phyloP scores from a whole-genome alignment of 2,113 vertebrate species.

The Melospiza melodia region DNA sequence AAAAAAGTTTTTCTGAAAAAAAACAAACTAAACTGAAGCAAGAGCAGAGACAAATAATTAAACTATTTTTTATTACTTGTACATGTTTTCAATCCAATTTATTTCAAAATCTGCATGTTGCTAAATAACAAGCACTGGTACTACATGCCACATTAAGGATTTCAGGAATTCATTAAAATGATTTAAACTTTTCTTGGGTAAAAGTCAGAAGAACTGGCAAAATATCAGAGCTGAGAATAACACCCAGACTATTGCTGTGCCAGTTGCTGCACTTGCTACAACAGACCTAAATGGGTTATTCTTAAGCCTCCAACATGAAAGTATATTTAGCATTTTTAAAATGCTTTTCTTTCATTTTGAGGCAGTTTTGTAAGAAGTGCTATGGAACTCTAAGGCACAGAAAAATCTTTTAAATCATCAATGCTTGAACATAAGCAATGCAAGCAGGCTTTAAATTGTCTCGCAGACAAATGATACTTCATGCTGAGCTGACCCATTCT shows the following conservation, averaged over 20 bases:
- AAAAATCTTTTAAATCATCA: slow-evolving; percentile 18
- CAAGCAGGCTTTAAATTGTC: slow-evolving; percentile 30
- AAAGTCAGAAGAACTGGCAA: slow-evolving; percentile 24
- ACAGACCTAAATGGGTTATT: slow-evolving; percentile 18
- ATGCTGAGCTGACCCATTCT: slow-evolving; percentile 6
- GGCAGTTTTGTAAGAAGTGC: not conserved
- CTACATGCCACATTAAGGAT: not conserved
- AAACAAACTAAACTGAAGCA: not conserved
- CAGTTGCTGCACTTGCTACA: slow-evolving; percentile 19
- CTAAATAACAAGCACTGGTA: not conserved
- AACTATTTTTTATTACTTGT: not conserved
- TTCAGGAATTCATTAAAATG: not conserved
- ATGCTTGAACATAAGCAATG: slow-evolving; percentile 18
- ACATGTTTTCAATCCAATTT: not conserved
- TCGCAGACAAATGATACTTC: slow-evolving; percentile 11
- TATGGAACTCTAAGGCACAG: not conserved
- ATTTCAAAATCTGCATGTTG: not conserved
- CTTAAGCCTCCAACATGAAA: not conserved
- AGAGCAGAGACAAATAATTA: not conserved
- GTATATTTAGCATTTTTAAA: slow-evolving; percentile 30
- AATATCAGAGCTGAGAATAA: slow-evolving; percentile 13
- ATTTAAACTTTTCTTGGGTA: slow-evolving; percentile 26
- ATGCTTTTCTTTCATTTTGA: not conserved
- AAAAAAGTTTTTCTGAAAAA: not conserved
- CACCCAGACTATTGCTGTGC: not conserved